These are phyloP conservation scores for Sycophila texana DNA, from an alignment of 2,888 invertebrate species.

Conservation along the genomic window DNA sequence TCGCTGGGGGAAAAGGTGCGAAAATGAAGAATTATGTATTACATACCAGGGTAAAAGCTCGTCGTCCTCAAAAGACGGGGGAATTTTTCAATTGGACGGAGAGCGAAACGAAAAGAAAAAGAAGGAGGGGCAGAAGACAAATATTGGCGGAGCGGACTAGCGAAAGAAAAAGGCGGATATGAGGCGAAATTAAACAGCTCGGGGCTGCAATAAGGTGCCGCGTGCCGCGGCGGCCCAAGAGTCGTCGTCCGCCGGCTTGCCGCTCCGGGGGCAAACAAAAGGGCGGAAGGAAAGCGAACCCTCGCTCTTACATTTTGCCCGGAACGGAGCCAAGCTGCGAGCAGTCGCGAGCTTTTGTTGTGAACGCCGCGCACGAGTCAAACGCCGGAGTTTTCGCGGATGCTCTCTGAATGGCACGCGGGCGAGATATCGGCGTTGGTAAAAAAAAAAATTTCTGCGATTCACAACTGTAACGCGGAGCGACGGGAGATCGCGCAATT, in stretches of 20 bases:
- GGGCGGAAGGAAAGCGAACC: constrained; percentile 28
- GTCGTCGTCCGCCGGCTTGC: not conserved
- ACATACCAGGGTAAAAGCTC: not conserved
- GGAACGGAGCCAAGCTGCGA: not conserved
- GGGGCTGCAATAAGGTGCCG: constrained; percentile 52
- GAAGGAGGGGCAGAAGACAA: not conserved
- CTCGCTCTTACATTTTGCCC: not conserved
- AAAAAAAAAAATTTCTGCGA: not conserved
- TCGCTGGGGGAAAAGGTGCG: constrained; percentile 15
- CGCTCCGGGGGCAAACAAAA: constrained; percentile 29
- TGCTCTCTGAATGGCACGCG: not conserved
- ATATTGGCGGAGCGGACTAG: constrained; percentile 20
- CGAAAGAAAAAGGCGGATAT: constrained; percentile 37
- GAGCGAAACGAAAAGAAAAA: not conserved
- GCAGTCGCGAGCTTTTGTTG: constrained; percentile 6
- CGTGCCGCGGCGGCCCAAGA: constrained; percentile 27
- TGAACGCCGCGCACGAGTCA: no score
- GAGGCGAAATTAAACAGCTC: constrained; percentile 49
- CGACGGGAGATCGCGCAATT: no score
- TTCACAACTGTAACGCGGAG: no score
- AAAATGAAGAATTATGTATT: constrained; percentile 39
- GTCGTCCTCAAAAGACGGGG: not conserved
- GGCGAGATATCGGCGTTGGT: not conserved
- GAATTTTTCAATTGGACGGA: not conserved
- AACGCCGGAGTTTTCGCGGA: not conserved